Evolutionary conservation across 2,113 vertebrate species (phyloP), one percentile per base, ranked within the genome.

Genomic region (Gopherus evgoodei): DNA sequence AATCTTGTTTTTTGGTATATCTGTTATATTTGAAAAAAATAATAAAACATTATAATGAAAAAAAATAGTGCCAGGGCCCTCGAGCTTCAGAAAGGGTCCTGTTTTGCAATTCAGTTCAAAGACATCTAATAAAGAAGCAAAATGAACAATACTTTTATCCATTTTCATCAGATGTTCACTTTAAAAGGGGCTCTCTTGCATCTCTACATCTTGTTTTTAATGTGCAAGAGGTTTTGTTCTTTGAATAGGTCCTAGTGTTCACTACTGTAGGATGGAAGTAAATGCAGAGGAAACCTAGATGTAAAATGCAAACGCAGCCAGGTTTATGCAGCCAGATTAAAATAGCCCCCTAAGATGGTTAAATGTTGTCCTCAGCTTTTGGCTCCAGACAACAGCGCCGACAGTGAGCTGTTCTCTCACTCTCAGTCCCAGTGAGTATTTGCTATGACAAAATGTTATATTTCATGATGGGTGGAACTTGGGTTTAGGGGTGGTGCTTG

Each of bases 191-290:
- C 16, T 93, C 0, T 57, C 38, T 90, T 27, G 44, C 29, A 5
- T 24, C 25, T 50, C 83, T 75, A 11, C 29, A 0, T 7, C 10
- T 1, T 1, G 29, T 14, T 11, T 53, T 62, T n/a, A 69, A 6
- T 11, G 62, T 16, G 25, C 72, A 57, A 0, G 65, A 29, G 29
- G 11, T 75, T 85, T 59, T 94, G 29, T 31, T 6, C 27, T 1
- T 0, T 19, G 1, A 0, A 47, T 25, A 16, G 6, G 56, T 79
- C 57, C 22, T 50, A 44, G n/a, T 89, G 59, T n/a, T 84, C 0
- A 0, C 65, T 86, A 54, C 5, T 27, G 5, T 42, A 27, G 13
- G 17, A 11, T 84, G 53, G 56, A 57, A 87, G 47, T 25, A 13
- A 7, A 52, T 11, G 78, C 14, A 52, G 44, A 22, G n/a, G 16